A percentile compares a stretch with the other conserved stretches of the same genome.
Evolutionary conservation across 1,140 invertebrate genomes (phyloP).

Genomic region (Macrostomum lignano): DNA sequence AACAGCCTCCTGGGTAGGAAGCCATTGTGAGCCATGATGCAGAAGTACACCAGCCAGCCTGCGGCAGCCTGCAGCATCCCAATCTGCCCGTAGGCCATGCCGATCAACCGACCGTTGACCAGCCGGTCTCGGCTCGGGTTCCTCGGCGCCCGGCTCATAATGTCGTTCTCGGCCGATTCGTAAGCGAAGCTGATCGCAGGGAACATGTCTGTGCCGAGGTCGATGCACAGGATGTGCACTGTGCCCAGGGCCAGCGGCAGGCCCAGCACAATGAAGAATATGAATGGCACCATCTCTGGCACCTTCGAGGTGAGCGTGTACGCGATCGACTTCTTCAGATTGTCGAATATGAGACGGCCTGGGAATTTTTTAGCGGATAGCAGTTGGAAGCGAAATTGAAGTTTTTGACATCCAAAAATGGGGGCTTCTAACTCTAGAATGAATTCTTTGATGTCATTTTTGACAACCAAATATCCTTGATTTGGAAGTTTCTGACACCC

Average conservation of each 20-base stretch:
- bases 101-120: constrained; percentile 37
- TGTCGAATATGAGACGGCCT: constrained; percentile 35
- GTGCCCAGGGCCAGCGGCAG: constrained; percentile 14
- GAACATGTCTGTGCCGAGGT: constrained; percentile 16
- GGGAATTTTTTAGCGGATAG: too few species aligned
- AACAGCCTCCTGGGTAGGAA: constrained; percentile 30
- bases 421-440: too few species aligned
- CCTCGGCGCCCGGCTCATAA: constrained; percentile 17
- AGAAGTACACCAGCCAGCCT: constrained; percentile 33
- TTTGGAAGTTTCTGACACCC: too few species aligned
- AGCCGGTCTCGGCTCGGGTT: constrained; percentile 10
- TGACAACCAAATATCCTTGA: too few species aligned
- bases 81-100: constrained; percentile 33
- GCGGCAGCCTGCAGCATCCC: constrained; percentile 32
- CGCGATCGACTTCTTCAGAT: constrained; percentile 34
- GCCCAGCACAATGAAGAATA: constrained; percentile 13
- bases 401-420: too few species aligned
- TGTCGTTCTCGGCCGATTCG: constrained; percentile 18
- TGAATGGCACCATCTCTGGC: constrained; percentile 30
- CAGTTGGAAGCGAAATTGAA: too few species aligned
- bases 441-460: too few species aligned
- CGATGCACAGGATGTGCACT: constrained; percentile 16
- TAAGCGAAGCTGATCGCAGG: constrained; percentile 18
- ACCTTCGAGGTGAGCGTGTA: constrained; percentile 38
- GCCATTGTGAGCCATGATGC: constrained; percentile 36